Evolutionary conservation across 2,113 vertebrate species (phyloP), one percentile per base, ranked within the genome.

Genomic region (Falcunculus frontatus): DNA sequence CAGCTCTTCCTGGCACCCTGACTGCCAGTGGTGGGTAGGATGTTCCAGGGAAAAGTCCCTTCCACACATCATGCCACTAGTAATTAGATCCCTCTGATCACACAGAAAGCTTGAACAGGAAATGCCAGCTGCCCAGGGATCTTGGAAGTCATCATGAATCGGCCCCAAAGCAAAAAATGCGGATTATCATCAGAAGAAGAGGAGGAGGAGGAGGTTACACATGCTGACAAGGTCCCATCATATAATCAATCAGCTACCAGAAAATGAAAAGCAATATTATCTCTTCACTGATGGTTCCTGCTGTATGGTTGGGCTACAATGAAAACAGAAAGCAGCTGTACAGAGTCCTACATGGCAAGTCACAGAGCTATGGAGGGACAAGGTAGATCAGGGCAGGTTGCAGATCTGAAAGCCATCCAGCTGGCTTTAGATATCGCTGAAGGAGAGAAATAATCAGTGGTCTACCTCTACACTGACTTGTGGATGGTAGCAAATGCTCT

Each of bases 251-350:
- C 16, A 70, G 41, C 20, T 47, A 62, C 10, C 23, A 78, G 39
- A 55, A 78, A 62, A 53, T 20, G 18, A 46, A 62, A 69, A 46
- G 19, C 12, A 29, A 1, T n/a, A 69, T 26, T 7, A 18, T 52
- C 18, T 46, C 73, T 46, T 39, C 19, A 53, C 15, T 33, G 23
- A n/a, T 10, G 6, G 18, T 6, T 69, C 39, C 47, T 53, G 29
- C 10, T 19, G 10, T 9, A 60, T 16, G n/a, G n/a, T 14, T 29
- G 29, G n/a, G 33, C 13, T 53, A n/a, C 55, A 53, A 0, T 18
- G 55, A n/a, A 78, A 62, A 53, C 25, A 44, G 47, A 53, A 84
- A 44, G 39, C 26, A 33, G 10, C 47, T 39, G 18, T 13, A 37
- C 22, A 23, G 25, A 23, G 32, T 42, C 7, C 30, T 35, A 35